phyloP scores from a whole-genome alignment of 2,113 vertebrate genomes.

The Eulemur macaco region DNA sequence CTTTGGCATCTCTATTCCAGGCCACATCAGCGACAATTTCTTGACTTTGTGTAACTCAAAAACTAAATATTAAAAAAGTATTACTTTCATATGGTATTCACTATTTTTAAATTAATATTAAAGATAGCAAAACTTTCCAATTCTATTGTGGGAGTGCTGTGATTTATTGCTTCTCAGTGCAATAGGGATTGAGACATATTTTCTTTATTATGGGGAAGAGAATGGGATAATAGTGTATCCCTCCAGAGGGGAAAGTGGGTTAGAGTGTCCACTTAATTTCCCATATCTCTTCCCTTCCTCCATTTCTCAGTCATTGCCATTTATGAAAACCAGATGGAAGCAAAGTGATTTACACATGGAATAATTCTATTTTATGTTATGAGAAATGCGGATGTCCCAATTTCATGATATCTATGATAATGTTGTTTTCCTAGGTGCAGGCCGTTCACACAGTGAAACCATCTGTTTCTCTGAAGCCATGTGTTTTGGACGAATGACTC shows the following conservation, averaged over 20 bases:
- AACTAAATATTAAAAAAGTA: not conserved
- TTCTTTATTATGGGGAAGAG: constrained; percentile 1
- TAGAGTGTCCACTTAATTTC: constrained; percentile 23
- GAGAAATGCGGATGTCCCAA: not conserved
- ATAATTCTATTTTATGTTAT: not conserved
- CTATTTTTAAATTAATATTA: constrained; percentile 43
- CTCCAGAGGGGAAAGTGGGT: not conserved
- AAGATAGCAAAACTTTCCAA: not conserved
- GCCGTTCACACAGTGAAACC: not conserved
- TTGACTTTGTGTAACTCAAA: constrained; percentile 41
- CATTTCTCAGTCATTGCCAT: not conserved
- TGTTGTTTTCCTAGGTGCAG: not conserved
- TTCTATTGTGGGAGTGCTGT: not conserved
- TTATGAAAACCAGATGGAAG: constrained; percentile 69
- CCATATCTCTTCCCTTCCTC: not conserved
- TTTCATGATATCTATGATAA: not conserved
- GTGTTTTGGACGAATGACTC: not conserved
- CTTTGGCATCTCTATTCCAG: not conserved
- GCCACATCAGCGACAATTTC: not conserved
- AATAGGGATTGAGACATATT: not conserved
- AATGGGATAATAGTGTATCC: not conserved
- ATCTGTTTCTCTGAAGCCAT: constrained; percentile 8
- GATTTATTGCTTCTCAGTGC: not conserved
- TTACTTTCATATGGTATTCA: not conserved
- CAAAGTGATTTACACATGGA: not conserved